phyloP scores from a whole-genome alignment of 2,113 vertebrate species.

The Anolis carolinensis region DNA sequence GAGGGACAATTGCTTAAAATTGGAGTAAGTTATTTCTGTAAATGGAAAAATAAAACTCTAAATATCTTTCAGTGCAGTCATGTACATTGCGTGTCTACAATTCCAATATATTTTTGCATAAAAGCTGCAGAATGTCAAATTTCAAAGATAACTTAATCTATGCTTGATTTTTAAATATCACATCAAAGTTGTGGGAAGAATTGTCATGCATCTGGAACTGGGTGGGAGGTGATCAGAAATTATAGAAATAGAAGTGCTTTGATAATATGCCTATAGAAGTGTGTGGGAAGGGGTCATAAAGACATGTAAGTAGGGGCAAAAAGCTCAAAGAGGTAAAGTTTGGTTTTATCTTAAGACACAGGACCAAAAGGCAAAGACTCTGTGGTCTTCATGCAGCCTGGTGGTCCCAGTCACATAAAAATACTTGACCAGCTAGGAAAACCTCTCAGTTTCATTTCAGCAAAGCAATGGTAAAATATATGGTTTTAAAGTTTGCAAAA shows the following conservation, averaged over 20 bases:
- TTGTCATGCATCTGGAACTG: background rate
- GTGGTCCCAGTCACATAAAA: background rate
- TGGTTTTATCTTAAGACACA: background rate
- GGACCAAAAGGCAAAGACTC: background rate
- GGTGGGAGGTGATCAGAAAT: background rate
- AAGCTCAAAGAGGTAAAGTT: background rate
- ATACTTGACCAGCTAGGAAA: background rate
- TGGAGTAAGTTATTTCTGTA: conserved; percentile 22
- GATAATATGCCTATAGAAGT: background rate
- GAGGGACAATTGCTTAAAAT: conserved; percentile 14
- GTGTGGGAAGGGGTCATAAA: background rate
- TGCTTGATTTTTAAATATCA: background rate
- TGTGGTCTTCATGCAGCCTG: background rate
- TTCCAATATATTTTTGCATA: background rate
- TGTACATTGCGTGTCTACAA: no score
- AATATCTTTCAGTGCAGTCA: background rate
- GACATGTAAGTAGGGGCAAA: background rate
- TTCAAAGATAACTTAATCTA: background rate
- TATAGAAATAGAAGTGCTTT: background rate
- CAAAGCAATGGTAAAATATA: background rate
- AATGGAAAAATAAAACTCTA: background rate
- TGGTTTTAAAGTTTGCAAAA: background rate
- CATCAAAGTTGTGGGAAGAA: background rate
- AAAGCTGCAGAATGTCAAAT: background rate
- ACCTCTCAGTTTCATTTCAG: background rate